A percentile compares a stretch with the other conserved stretches of the same genome.
phyloP scores from a whole-genome alignment of 2,888 invertebrate genomes.

The Drosophila melanosoma region DNA sequence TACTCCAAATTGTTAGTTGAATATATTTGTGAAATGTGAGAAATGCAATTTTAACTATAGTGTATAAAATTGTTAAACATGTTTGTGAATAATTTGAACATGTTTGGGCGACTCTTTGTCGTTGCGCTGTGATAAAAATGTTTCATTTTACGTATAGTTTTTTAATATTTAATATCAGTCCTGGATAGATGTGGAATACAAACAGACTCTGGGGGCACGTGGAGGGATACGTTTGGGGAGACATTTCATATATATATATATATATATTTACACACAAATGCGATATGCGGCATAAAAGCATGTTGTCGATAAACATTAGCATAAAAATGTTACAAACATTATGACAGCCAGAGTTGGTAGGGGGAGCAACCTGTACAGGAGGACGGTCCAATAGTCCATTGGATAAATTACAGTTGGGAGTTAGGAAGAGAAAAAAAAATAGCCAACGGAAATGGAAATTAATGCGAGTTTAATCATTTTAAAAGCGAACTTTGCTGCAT shows the following conservation, averaged over 20 bases:
- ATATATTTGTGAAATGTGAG: background rate
- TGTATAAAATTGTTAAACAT: constrained; percentile 20
- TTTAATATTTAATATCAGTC: constrained; percentile 77
- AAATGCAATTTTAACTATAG: constrained; percentile 2
- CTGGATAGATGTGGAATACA: constrained; percentile 57
- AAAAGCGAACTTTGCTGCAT: constrained; percentile 69
- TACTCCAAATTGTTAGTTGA: background rate
- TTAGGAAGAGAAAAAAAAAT: constrained; percentile 9
- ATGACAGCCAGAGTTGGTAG: constrained; percentile 38
- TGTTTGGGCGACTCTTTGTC: constrained; percentile 56
- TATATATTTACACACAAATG: constrained; percentile 19
- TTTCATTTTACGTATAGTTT: constrained; percentile 78
- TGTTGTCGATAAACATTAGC: constrained; percentile 78
- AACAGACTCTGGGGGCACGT: constrained; percentile 26
- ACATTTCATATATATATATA: constrained; percentile 13
- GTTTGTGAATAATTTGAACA: constrained; percentile 10
- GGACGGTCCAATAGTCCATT: constrained; percentile 37
- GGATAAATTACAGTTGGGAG: constrained; percentile 40
- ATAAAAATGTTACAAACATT: constrained; percentile 77
- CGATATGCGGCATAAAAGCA: constrained; percentile 65
- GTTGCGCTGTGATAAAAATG: constrained; percentile 72
- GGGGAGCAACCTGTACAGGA: background rate
- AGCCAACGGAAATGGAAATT: constrained; percentile 62
- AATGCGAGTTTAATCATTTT: constrained; percentile 79
- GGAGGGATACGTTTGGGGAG: background rate